Evolutionary conservation across 2,113 vertebrate species (phyloP).

Genomic region (Phylloscopus whistleri): DNA sequence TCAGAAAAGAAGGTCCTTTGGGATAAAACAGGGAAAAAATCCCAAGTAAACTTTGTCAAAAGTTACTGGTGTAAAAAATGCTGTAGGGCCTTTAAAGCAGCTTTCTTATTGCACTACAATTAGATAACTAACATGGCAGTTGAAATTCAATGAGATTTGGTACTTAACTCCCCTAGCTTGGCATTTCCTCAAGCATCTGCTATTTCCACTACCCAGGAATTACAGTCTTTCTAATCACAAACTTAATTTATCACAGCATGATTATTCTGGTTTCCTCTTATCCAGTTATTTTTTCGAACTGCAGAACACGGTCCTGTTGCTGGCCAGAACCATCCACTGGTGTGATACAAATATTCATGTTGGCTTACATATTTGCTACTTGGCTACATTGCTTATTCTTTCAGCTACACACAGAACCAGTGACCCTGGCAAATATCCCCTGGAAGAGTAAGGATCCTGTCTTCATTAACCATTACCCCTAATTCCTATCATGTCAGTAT

Average conservation of each 20-base stretch:
- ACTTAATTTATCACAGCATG: background rate
- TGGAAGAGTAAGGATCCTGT: background rate
- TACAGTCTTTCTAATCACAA: background rate
- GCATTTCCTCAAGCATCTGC: slow-evolving; percentile 30
- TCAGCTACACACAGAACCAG: background rate
- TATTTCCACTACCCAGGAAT: background rate
- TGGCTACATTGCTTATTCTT: background rate
- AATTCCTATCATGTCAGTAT: background rate
- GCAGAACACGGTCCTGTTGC: background rate
- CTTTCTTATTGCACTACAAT: slow-evolving; percentile 5
- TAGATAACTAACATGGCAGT: background rate
- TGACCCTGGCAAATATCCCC: background rate
- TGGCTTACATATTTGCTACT: background rate
- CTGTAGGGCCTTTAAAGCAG: background rate
- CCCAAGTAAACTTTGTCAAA: background rate
- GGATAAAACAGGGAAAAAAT: background rate
- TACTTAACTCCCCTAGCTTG: background rate
- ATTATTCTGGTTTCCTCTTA: background rate
- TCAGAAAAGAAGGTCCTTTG: background rate
- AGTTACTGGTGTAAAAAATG: background rate
- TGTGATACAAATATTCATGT: background rate
- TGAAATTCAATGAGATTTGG: slow-evolving; percentile 15
- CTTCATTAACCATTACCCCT: background rate
- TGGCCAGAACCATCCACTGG: background rate
- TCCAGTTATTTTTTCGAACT: background rate